phyloP scores from a whole-genome alignment of 2,797 vertebrate species.

The Alfaro cultratus region DNA sequence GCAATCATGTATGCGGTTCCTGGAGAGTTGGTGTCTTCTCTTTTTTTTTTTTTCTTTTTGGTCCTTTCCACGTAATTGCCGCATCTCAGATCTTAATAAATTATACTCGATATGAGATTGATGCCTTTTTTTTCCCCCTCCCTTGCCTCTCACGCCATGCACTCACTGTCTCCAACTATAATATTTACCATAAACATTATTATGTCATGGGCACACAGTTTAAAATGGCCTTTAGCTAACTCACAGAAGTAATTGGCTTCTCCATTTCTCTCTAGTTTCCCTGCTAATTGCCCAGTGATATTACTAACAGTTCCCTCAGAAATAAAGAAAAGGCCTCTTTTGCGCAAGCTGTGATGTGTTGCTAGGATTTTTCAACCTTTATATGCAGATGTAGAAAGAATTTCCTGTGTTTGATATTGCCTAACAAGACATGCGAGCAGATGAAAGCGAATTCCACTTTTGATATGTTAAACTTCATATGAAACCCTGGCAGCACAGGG shows the following conservation, averaged over 20 bases:
- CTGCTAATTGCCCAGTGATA: constrained; percentile 86
- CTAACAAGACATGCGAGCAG: constrained; percentile 68
- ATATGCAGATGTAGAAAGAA: constrained; percentile 66
- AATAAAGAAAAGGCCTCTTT: constrained; percentile 78
- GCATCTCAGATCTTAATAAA: constrained; percentile 90
- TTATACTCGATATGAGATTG: constrained; percentile 88
- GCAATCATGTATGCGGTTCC: constrained; percentile 97
- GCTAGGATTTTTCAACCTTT: constrained; percentile 72
- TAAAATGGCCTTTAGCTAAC: constrained; percentile 92
- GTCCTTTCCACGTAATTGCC: constrained; percentile 89
- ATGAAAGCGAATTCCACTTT: constrained; percentile 71
- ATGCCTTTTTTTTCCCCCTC: constrained; percentile 81
- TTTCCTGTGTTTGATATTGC: constrained; percentile 71
- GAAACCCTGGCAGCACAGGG: constrained; percentile 61
- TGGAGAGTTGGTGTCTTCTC: constrained; percentile 90
- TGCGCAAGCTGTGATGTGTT: constrained; percentile 72
- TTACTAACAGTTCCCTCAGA: constrained; percentile 81
- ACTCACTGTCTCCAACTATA: constrained; percentile 85
- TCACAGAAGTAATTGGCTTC: constrained; percentile 88
- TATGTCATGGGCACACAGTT: constrained; percentile 92
- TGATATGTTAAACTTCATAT: constrained; percentile 74
- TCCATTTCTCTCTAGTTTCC: constrained; percentile 87
- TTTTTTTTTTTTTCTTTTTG: constrained; percentile 82
- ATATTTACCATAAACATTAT: constrained; percentile 93
- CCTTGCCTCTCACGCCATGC: constrained; percentile 81